Conservation (phyloP, 2,113 vertebrate species). For the Leuciscus idus region DNA sequence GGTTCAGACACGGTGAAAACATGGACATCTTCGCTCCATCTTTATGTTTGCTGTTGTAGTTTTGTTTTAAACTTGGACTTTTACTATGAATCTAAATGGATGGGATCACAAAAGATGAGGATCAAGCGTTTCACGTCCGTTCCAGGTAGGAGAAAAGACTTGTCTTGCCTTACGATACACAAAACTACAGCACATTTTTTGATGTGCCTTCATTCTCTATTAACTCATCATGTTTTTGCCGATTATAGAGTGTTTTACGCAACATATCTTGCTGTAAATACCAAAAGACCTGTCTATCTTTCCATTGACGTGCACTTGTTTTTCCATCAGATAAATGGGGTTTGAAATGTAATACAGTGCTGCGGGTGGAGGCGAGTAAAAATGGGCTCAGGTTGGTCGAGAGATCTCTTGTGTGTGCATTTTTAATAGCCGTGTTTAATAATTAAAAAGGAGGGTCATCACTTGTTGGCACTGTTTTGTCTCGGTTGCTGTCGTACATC, state of each 20-base stretch:
- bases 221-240: neutral
- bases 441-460: constrained; percentile 39
- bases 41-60: neutral
- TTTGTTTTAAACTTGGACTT: constrained; percentile 21
- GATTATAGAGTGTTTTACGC: neutral
- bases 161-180: neutral
- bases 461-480: constrained; percentile 33
- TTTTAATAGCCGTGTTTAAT: constrained; percentile 64
- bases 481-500: constrained; percentile 1
- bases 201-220: neutral
- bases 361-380: constrained; percentile 18
- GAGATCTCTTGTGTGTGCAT: constrained; percentile 59
- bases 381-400: constrained; percentile 46
- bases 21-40: neutral
- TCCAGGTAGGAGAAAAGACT: constrained; percentile 64
- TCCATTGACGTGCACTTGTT: neutral
- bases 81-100: constrained; percentile 64
- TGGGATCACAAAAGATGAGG: constrained; percentile 57
- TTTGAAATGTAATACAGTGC: constrained; percentile 30
- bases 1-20: neutral
- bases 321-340: constrained; percentile 25
- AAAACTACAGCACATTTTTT: neutral
- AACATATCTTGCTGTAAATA: neutral
- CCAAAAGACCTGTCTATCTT: too few relatives aligned
- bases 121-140: constrained; percentile 61